phyloP scores from a whole-genome alignment of 2,113 vertebrate species.

The Chionodraco myersi region DNA sequence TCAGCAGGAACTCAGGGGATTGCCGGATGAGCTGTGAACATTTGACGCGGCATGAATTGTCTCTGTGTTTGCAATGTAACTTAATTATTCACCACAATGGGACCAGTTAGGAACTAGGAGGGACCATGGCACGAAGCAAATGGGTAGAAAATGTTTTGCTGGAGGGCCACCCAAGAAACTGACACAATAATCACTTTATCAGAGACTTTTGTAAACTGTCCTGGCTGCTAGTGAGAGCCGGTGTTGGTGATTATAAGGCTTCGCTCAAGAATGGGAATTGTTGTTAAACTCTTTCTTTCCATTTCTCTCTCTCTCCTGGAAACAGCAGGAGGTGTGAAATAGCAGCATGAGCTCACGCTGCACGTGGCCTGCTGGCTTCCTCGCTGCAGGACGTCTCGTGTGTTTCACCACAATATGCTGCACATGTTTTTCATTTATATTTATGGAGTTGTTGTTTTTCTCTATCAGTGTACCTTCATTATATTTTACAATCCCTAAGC shows the following conservation, averaged over 20 bases:
- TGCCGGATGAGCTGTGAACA: constrained; percentile 14
- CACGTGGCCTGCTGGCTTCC: constrained; percentile 49
- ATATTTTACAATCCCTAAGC: constrained; percentile 15
- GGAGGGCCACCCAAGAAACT: constrained; percentile 57
- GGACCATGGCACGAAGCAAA: constrained; percentile 26
- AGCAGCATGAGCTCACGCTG: constrained; percentile 46
- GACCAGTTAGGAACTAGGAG: constrained; percentile 14
- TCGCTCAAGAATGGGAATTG: constrained; percentile 16
- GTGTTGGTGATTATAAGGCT: constrained; percentile 38
- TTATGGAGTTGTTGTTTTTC: constrained; percentile 37
- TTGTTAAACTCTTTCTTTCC: constrained; percentile 17
- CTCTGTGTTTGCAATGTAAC: constrained; percentile 35
- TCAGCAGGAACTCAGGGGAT: constrained; percentile 7
- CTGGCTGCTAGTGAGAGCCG: constrained; percentile 8
- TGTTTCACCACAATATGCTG: constrained; percentile 26
- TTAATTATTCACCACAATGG: constrained; percentile 61
- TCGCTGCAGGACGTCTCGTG: constrained; percentile 35
- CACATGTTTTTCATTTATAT: constrained; percentile 31
- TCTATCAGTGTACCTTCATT: not conserved
- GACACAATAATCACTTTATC: constrained; percentile 55
- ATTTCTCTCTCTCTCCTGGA: constrained; percentile 21
- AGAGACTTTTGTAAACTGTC: constrained; percentile 48
- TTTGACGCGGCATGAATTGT: constrained; percentile 36
- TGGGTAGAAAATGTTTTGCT: constrained; percentile 36
- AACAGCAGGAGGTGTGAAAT: constrained; percentile 55